These are phyloP conservation scores for Pecten maximus DNA, from an alignment of 2,888 invertebrate species.

Conservation along the genomic window DNA sequence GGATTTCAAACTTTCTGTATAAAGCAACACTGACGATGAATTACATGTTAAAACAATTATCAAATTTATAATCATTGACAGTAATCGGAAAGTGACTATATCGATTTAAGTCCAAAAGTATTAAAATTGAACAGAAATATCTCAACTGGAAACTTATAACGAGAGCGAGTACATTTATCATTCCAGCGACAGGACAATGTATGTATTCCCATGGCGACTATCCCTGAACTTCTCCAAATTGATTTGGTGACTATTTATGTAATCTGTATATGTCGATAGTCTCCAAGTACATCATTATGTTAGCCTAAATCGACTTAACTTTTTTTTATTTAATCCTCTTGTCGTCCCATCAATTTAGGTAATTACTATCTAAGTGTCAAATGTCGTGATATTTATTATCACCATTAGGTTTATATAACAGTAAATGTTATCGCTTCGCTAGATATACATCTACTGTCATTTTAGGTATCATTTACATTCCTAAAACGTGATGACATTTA, in stretches of 20 bases:
- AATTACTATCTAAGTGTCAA: slow-evolving; percentile 3
- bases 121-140: too few relatives aligned
- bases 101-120: not conserved
- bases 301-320: not conserved
- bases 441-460: not conserved
- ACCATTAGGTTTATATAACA: not conserved
- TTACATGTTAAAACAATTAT: too few relatives aligned
- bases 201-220: not conserved
- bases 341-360: not conserved
- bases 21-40: too few relatives aligned
- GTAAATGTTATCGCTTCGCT: not conserved
- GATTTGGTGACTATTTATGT: not conserved
- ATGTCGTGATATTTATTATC: slow-evolving; percentile 20
- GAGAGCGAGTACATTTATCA: too few relatives aligned
- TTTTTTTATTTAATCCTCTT: not conserved
- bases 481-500: not conserved
- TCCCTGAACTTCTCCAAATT: not conserved
- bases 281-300: not conserved
- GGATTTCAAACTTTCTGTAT: too few relatives aligned
- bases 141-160: too few relatives aligned
- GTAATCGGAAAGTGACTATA: not conserved
- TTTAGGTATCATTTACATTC: not conserved
- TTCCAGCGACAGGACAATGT: too few relatives aligned
- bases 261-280: not conserved
- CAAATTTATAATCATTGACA: not conserved